A percentile compares a stretch with the other conserved stretches of the same genome.
These are phyloP conservation scores for Pandemis corylana DNA, from an alignment of 2,888 invertebrate genomes.

Conservation along the genomic window DNA sequence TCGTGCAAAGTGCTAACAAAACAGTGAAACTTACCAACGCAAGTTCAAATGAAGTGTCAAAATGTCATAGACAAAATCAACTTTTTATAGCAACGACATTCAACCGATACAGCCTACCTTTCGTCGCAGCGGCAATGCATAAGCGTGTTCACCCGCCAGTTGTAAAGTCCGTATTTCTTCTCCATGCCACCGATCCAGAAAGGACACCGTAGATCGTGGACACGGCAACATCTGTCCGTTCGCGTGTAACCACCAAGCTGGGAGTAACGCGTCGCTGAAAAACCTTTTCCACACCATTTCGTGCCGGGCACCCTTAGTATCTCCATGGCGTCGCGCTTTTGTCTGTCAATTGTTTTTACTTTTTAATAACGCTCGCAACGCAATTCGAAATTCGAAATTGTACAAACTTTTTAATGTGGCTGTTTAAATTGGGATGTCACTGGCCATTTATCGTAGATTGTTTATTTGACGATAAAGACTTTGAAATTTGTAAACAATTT, in stretches of 20 bases:
- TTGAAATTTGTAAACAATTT: slow-evolving; percentile 24
- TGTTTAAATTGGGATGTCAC: not conserved
- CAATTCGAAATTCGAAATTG: slow-evolving; percentile 14
- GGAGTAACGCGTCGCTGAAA: slow-evolving; percentile 91
- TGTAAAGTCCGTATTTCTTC: slow-evolving; percentile 93
- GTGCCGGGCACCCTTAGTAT: slow-evolving; percentile 94
- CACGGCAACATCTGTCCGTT: slow-evolving; percentile 95
- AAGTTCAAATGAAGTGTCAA: slow-evolving; percentile 22
- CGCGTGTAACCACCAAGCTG: slow-evolving; percentile 93
- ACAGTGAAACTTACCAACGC: slow-evolving; percentile 17
- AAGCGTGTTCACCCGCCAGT: slow-evolving; percentile 95
- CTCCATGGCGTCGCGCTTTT: slow-evolving; percentile 83
- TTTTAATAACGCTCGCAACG: slow-evolving; percentile 43
- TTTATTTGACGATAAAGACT: too few relatives aligned
- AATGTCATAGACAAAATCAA: slow-evolving; percentile 15
- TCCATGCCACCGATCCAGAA: slow-evolving; percentile 93
- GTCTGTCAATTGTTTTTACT: slow-evolving; percentile 61
- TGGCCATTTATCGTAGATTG: not conserved
- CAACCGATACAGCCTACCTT: slow-evolving; percentile 83
- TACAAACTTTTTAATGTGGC: not conserved
- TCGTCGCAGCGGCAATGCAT: slow-evolving; percentile 97
- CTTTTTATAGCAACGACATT: slow-evolving; percentile 25
- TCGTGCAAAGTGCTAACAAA: slow-evolving; percentile 34
- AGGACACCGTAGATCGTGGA: slow-evolving; percentile 94
- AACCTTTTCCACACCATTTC: slow-evolving; percentile 97